Evolutionary conservation across 2,113 vertebrate genomes (phyloP).

Genomic region (Gasterosteus nipponicus): DNA sequence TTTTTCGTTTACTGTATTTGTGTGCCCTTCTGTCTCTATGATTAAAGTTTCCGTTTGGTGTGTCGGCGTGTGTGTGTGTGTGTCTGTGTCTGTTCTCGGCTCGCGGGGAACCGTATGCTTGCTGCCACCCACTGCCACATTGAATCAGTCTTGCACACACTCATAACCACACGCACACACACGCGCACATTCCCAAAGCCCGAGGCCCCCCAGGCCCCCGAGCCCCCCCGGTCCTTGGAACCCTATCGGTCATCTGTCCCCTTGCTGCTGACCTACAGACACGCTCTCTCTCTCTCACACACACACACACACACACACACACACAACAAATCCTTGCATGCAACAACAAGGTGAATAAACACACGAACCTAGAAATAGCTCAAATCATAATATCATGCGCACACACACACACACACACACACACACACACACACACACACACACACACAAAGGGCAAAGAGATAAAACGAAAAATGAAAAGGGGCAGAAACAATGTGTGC

Average conservation of each 20-base stretch:
- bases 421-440: slow-evolving; percentile 15
- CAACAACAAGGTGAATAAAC: slow-evolving; percentile 35
- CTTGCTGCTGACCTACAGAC: slow-evolving; percentile 41
- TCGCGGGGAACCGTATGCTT: slow-evolving; percentile 68
- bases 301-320: slow-evolving; percentile 26
- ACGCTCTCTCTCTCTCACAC: background rate
- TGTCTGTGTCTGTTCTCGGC: slow-evolving; percentile 48
- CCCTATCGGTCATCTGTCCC: slow-evolving; percentile 74
- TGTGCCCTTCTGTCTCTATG: slow-evolving; percentile 10
- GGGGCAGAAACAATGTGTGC: slow-evolving; percentile 10
- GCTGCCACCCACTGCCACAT: slow-evolving; percentile 72
- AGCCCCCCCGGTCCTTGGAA: slow-evolving; percentile 69
- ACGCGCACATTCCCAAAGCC: slow-evolving; percentile 20
- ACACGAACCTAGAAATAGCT: slow-evolving; percentile 22
- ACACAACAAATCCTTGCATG: slow-evolving; percentile 34
- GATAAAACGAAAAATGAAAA: slow-evolving; percentile 31
- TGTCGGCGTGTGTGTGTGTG: slow-evolving; percentile 15
- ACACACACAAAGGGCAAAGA: slow-evolving; percentile 27
- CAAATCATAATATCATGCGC: slow-evolving; percentile 39
- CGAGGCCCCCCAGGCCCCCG: slow-evolving; percentile 38
- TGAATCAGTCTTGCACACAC: slow-evolving; percentile 58
- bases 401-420: slow-evolving; percentile 14
- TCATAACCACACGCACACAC: slow-evolving; percentile 12
- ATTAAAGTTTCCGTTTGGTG: slow-evolving; percentile 11
- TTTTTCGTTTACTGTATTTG: slow-evolving; percentile 1